Evolutionary conservation across 2,113 vertebrate species (phyloP).

Genomic region (Aspidoscelis tigris): DNA sequence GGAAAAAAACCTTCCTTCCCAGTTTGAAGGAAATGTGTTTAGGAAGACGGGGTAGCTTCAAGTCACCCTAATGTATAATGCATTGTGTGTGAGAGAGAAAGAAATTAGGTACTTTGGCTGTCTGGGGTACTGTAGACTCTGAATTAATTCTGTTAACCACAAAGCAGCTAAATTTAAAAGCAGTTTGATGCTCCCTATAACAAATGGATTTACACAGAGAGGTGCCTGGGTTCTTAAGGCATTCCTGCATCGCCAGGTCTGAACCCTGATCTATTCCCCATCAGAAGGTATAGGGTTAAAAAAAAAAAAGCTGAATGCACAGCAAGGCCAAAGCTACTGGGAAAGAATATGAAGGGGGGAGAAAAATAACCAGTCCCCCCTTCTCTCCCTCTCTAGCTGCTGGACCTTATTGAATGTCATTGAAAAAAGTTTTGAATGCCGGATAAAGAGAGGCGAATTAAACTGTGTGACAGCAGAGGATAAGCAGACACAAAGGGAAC

Average conservation of each 20-base stretch:
- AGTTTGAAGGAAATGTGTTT: background rate
- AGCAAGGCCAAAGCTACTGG: conserved; percentile 90
- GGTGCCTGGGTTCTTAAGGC: conserved; percentile 13
- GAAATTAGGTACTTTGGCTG: background rate
- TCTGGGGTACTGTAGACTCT: background rate
- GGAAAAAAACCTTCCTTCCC: background rate
- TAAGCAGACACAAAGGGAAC: conserved; percentile 99
- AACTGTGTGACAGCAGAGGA: conserved; percentile 99
- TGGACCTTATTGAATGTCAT: conserved; percentile 99
- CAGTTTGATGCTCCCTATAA: background rate
- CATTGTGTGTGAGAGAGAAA: background rate
- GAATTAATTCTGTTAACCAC: background rate
- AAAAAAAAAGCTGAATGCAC: conserved; percentile 83
- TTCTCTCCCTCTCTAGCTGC: conserved; percentile 86
- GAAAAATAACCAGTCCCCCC: conserved; percentile 92
- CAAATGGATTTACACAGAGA: background rate
- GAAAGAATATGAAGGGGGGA: conserved; percentile 89
- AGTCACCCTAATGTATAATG: background rate
- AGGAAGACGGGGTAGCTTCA: background rate
- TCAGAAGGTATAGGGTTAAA: conserved; percentile 90
- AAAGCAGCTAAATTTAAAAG: background rate
- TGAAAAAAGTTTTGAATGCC: conserved; percentile 99
- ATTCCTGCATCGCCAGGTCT: conserved; percentile 42
- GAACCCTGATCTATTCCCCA: conserved; percentile 49
- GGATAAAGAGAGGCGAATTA: conserved; percentile 99